These are phyloP conservation scores for Zoanthus solanderi DNA, from an alignment of 92 coral and sea anemone genomes.

Conservation along the genomic window DNA sequence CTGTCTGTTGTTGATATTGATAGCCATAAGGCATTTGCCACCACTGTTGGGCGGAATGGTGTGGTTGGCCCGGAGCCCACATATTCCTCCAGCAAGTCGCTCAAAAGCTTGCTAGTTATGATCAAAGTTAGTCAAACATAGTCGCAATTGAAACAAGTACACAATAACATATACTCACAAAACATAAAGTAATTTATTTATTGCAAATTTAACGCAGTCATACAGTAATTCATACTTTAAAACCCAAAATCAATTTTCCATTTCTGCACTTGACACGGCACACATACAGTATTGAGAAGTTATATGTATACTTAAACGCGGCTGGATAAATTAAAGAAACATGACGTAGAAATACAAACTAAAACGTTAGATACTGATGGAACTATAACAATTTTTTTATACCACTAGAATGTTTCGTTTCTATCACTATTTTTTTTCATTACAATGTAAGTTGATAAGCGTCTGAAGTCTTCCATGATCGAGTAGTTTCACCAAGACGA, in stretches of 20 bases:
- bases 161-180: not conserved
- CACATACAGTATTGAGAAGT: too few relatives aligned
- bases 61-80: conserved; percentile 97
- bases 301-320: too few relatives aligned
- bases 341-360: too few relatives aligned
- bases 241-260: not conserved
- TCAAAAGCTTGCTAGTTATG: conserved; percentile 50
- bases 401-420: too few relatives aligned
- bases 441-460: too few relatives aligned
- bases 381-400: too few relatives aligned
- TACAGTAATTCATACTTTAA: not conserved
- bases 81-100: conserved; percentile 54
- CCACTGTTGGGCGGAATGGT: conserved; percentile 88
- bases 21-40: conserved; percentile 96
- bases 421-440: too few relatives aligned
- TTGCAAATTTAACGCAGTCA: not conserved
- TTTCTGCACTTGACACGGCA: not conserved
- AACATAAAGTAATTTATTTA: conserved; percentile 3
- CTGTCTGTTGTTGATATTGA: conserved; percentile 82
- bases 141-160: conserved; percentile 40
- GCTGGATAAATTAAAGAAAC: too few relatives aligned
- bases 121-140: conserved; percentile 62
- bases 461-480: too few relatives aligned
- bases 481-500: not conserved
- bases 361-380: too few relatives aligned